phyloP scores from a whole-genome alignment of 2,888 invertebrate species.

The Nebria brevicollis region DNA sequence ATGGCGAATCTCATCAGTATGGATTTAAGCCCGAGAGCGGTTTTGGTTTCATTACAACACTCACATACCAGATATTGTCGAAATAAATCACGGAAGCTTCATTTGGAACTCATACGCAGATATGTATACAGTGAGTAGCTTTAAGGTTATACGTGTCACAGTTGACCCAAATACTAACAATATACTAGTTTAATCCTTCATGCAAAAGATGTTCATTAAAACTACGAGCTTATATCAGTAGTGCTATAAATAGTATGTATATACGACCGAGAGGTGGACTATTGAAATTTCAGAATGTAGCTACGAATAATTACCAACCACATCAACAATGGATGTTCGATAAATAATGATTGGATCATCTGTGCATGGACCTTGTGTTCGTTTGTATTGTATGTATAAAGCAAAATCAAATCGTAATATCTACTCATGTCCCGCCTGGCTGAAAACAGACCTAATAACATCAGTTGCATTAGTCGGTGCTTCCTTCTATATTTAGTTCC shows the following conservation, averaged over 20 bases:
- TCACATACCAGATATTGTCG: background rate
- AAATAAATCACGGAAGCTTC: background rate
- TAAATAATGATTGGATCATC: background rate
- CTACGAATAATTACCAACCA: background rate
- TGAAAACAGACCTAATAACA: slow-evolving; percentile 1
- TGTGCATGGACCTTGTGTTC: background rate
- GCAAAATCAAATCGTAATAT: background rate
- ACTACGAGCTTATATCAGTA: too few species aligned
- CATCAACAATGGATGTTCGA: background rate
- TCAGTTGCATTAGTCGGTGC: background rate
- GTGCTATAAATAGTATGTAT: too few species aligned
- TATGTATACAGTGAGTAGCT: background rate
- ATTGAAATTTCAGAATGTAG: too few species aligned
- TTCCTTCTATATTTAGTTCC: background rate
- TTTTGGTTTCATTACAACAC: background rate
- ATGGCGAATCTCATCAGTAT: slow-evolving; percentile 29
- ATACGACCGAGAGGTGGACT: too few species aligned
- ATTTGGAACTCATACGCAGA: background rate
- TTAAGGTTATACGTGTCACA: background rate
- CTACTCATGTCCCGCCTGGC: background rate
- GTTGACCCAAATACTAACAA: background rate
- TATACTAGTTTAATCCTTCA: background rate
- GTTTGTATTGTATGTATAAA: background rate
- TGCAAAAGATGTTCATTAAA: too few species aligned
- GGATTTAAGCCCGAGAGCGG: slow-evolving; percentile 20